Evolutionary conservation across 2,888 invertebrate species (phyloP).

Genomic region (Athetis lepigone): DNA sequence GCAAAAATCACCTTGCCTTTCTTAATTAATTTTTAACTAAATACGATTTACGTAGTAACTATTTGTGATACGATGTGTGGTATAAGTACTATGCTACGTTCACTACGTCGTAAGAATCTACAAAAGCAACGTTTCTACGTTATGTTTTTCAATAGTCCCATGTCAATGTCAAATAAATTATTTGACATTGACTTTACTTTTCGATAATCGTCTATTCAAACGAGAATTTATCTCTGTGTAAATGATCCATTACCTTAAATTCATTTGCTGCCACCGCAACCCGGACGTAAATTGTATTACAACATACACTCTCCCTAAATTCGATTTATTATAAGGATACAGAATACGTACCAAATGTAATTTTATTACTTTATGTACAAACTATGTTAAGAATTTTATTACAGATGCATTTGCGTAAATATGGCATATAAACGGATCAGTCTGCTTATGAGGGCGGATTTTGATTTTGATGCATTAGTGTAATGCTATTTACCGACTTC

Average conservation of each 20-base stretch:
- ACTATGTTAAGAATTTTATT: conserved; percentile 43
- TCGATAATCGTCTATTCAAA: not conserved
- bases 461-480: too few relatives aligned
- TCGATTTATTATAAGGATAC: conserved; percentile 49
- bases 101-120: too few relatives aligned
- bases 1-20: too few relatives aligned
- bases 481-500: too few relatives aligned
- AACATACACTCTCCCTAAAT: conserved; percentile 41
- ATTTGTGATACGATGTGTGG: too few relatives aligned
- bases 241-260: conserved; percentile 19
- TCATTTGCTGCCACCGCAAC: conserved; percentile 29
- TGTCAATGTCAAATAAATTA: not conserved
- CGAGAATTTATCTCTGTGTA: not conserved
- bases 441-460: not conserved
- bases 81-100: too few relatives aligned
- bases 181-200: not conserved
- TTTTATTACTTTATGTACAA: conserved; percentile 20
- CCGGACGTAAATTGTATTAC: conserved; percentile 39
- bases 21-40: too few relatives aligned
- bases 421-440: conserved; percentile 31
- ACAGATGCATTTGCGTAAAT: conserved; percentile 34
- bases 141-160: too few relatives aligned
- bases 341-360: conserved; percentile 26
- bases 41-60: too few relatives aligned
- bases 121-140: too few relatives aligned